phyloP scores from a whole-genome alignment of 1,140 invertebrate genomes.

The Drosophila pseudoananassae region DNA sequence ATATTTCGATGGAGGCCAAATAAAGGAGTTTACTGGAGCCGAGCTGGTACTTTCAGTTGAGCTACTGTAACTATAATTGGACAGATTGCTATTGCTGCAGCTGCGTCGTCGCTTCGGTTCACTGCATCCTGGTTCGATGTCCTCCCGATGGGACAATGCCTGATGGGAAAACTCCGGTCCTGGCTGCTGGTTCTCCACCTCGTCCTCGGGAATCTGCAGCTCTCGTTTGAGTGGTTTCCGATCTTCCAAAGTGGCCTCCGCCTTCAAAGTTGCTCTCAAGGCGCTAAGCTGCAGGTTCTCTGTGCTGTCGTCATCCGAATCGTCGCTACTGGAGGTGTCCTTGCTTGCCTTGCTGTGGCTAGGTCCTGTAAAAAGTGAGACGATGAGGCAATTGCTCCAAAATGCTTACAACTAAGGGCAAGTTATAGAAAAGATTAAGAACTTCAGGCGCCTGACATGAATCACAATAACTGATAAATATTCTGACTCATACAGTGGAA shows the following conservation, averaged over 20 bases:
- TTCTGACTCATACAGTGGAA: too few relatives aligned
- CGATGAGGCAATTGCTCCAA: background rate
- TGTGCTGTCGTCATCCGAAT: slow-evolving; percentile 46
- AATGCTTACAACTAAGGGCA: too few relatives aligned
- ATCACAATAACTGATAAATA: too few relatives aligned
- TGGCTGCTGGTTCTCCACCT: slow-evolving; percentile 7
- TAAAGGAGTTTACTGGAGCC: slow-evolving; percentile 29
- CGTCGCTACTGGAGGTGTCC: slow-evolving; percentile 28
- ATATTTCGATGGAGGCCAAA: slow-evolving; percentile 19
- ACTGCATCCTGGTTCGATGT: slow-evolving; percentile 21
- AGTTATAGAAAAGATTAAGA: too few relatives aligned
- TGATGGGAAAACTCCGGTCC: background rate
- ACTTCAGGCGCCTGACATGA: too few relatives aligned
- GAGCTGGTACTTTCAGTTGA: slow-evolving; percentile 45
- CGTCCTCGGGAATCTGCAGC: background rate
- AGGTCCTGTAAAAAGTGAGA: background rate
- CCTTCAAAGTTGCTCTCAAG: slow-evolving; percentile 47
- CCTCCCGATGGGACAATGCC: background rate
- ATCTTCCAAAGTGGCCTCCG: slow-evolving; percentile 48
- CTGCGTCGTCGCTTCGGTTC: slow-evolving; percentile 42
- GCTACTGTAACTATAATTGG: slow-evolving; percentile 52
- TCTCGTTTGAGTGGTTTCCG: slow-evolving; percentile 43
- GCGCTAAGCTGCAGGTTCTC: slow-evolving; percentile 55
- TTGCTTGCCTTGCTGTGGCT: slow-evolving; percentile 5
- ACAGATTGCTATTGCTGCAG: slow-evolving; percentile 55